Evolutionary conservation across 1,140 invertebrate species (phyloP).

Genomic region (Bursaphelenchus mucronatus): DNA sequence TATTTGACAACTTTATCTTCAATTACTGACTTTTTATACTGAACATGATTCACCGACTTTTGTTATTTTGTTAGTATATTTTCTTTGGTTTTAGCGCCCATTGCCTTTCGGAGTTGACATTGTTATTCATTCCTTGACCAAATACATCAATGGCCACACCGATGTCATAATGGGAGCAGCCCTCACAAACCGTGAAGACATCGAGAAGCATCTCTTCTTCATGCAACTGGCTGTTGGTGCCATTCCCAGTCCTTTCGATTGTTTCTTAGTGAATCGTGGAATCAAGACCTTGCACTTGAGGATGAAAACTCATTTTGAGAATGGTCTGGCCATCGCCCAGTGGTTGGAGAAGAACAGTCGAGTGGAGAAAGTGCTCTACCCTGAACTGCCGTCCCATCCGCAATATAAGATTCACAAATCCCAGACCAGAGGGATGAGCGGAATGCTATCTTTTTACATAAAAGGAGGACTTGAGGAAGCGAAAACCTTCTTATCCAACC

Average conservation of each 20-base stretch:
- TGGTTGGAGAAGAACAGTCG: conserved; percentile 71
- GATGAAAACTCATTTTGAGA: conserved; percentile 82
- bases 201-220: conserved; percentile 26
- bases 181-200: conserved; percentile 25
- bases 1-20: conserved; percentile 20
- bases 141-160: conserved; percentile 96
- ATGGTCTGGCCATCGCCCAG: conserved; percentile 71
- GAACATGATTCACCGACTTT: conserved; percentile 21
- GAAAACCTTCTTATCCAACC: conserved; percentile 69
- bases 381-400: conserved; percentile 79
- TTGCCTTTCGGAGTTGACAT: conserved; percentile 84
- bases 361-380: conserved; percentile 78
- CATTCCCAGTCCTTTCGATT: conserved; percentile 92
- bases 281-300: conserved; percentile 86
- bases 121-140: conserved; percentile 84
- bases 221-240: conserved; percentile 68
- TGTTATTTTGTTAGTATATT: background rate
- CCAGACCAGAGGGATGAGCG: conserved; percentile 83
- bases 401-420: conserved; percentile 76
- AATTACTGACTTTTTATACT: background rate
- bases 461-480: conserved; percentile 73
- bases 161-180: conserved; percentile 86
- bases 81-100: conserved; percentile 68
- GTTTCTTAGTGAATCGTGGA: conserved; percentile 83
- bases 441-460: conserved; percentile 83